phyloP scores from a whole-genome alignment of 2,888 invertebrate species.

The Steinernema hermaphroditum region DNA sequence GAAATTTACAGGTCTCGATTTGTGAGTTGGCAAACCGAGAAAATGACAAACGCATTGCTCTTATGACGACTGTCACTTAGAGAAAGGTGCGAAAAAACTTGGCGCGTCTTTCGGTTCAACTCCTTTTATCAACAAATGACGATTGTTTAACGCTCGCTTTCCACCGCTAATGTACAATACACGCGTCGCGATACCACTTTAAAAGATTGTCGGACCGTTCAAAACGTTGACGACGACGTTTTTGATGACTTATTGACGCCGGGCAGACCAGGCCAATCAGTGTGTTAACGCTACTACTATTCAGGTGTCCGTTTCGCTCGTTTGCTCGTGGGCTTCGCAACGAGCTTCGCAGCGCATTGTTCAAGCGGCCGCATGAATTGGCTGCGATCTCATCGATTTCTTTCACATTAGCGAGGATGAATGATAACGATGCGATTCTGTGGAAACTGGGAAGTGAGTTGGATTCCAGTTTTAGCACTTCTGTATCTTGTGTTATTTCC shows the following conservation, averaged over 20 bases:
- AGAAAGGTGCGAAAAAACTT: neutral
- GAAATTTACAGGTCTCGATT: conserved; percentile 9
- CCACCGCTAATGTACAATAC: neutral
- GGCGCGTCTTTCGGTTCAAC: neutral
- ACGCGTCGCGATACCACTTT: too few species aligned
- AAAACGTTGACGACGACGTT: too few species aligned
- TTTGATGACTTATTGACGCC: too few species aligned
- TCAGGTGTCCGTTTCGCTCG: conserved; percentile 9
- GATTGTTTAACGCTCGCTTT: neutral
- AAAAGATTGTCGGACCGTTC: too few species aligned
- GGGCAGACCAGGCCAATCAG: neutral
- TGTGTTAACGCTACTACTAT: neutral
- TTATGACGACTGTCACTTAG: neutral
- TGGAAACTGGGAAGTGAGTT: conserved; percentile 55
- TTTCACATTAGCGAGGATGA: conserved; percentile 5
- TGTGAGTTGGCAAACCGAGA: neutral
- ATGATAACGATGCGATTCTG: conserved; percentile 54
- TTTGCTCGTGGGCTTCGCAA: neutral
- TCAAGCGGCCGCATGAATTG: conserved; percentile 21
- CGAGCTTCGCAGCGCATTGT: neutral
- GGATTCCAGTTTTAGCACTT: neutral
- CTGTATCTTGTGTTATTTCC: conserved; percentile 29
- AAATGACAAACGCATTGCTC: neutral
- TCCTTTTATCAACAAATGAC: neutral
- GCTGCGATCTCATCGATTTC: conserved; percentile 20